These are phyloP conservation scores for Tetragonula clypearis DNA, from an alignment of 1,140 invertebrate species.

Conservation along the genomic window DNA sequence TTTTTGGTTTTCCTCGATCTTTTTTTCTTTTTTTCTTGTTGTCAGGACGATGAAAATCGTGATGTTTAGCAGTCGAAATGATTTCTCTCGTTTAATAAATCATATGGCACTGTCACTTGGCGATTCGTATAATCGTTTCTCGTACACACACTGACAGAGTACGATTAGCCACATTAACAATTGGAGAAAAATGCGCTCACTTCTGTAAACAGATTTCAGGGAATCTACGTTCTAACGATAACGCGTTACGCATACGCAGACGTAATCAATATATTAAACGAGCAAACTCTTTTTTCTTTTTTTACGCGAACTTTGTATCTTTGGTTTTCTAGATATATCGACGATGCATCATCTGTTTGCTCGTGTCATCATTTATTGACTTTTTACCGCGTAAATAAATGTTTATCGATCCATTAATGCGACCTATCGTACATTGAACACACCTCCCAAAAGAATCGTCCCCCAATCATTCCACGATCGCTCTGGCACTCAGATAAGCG, in stretches of 20 bases:
- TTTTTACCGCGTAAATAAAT: neutral
- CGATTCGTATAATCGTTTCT: conserved; percentile 65
- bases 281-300: no score
- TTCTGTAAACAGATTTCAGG: neutral
- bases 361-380: neutral
- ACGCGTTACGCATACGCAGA: neutral
- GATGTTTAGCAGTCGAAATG: conserved; percentile 57
- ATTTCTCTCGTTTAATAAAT: conserved; percentile 48
- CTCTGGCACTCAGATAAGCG: conserved; percentile 63
- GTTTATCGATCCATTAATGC: conserved; percentile 44
- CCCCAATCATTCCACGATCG: conserved; percentile 64
- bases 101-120: conserved; percentile 69
- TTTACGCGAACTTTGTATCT: neutral
- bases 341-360: neutral
- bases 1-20: neutral
- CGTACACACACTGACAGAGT: conserved; percentile 50
- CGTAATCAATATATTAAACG: neutral
- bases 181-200: neutral
- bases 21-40: neutral
- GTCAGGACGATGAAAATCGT: conserved; percentile 44
- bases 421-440: conserved; percentile 61
- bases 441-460: conserved; percentile 49
- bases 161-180: conserved; percentile 57
- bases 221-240: neutral
- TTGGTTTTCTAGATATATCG: neutral